phyloP scores from a whole-genome alignment of 2,797 vertebrate genomes.

The Sus cebifrons region DNA sequence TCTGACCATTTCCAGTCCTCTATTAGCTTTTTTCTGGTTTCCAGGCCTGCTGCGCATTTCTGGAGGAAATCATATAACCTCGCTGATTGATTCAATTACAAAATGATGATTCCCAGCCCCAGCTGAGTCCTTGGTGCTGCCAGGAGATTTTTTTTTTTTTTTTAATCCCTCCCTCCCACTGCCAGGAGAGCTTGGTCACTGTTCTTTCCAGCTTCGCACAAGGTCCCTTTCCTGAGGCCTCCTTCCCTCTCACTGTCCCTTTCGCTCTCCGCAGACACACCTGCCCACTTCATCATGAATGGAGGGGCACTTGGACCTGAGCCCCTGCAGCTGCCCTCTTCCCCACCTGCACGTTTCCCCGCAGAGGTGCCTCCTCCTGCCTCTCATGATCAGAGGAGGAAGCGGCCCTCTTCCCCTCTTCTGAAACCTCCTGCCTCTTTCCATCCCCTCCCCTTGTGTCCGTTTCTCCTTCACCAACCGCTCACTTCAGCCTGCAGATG shows the following conservation, averaged over 20 bases:
- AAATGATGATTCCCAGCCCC: background rate
- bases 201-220: background rate
- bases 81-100: background rate
- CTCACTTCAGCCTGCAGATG: background rate
- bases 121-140: background rate
- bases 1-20: background rate
- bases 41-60: background rate
- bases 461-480: background rate
- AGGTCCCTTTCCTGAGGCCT: background rate
- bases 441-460: background rate
- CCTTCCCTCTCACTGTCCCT: background rate
- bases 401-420: background rate
- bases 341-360: background rate
- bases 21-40: background rate
- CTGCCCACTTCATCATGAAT: too few relatives aligned
- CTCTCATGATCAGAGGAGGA: background rate
- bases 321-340: background rate
- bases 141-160: background rate
- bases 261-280: too few relatives aligned
- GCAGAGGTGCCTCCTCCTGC: background rate
- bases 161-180: too few relatives aligned
- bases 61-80: background rate
- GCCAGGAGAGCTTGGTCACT: background rate
- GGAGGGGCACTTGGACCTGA: background rate
- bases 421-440: background rate